Evolutionary conservation across 2,113 vertebrate genomes (phyloP).

Genomic region (Neofelis nebulosa): DNA sequence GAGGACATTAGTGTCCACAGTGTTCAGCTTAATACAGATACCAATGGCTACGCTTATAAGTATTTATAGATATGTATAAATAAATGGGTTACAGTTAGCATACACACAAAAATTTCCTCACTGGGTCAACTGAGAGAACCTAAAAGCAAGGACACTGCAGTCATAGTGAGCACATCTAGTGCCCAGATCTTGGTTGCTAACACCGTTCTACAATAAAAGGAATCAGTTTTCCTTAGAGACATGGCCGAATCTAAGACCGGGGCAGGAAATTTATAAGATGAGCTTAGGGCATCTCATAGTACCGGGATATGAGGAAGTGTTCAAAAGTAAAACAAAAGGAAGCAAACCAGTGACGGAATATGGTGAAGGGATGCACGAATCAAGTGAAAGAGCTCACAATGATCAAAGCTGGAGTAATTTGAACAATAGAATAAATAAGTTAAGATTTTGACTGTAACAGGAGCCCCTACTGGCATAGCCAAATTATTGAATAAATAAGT

Average conservation of each 20-base stretch:
- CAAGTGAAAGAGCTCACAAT: neutral
- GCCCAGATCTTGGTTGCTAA: neutral
- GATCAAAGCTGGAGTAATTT: neutral
- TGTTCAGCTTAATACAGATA: neutral
- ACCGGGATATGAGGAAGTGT: neutral
- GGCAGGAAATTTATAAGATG: neutral
- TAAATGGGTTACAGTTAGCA: neutral
- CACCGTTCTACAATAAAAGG: neutral
- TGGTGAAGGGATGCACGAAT: neutral
- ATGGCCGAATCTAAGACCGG: neutral
- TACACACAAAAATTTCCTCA: neutral
- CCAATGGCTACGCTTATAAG: neutral
- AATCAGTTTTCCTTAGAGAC: neutral
- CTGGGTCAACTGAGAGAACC: neutral
- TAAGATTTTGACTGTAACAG: neutral
- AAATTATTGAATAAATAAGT: neutral
- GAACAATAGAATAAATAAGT: neutral
- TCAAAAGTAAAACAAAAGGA: neutral
- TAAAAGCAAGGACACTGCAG: neutral
- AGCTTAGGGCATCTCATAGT: neutral
- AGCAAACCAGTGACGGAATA: neutral
- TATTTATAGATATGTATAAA: neutral
- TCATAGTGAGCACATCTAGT: neutral
- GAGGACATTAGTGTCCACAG: neutral
- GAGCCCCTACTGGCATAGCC: neutral